Percentiles rank a stretch among this genome's conserved stretches.
Conservation (phyloP, 2,113 vertebrate species). For the Sorex fumeus region DNA sequence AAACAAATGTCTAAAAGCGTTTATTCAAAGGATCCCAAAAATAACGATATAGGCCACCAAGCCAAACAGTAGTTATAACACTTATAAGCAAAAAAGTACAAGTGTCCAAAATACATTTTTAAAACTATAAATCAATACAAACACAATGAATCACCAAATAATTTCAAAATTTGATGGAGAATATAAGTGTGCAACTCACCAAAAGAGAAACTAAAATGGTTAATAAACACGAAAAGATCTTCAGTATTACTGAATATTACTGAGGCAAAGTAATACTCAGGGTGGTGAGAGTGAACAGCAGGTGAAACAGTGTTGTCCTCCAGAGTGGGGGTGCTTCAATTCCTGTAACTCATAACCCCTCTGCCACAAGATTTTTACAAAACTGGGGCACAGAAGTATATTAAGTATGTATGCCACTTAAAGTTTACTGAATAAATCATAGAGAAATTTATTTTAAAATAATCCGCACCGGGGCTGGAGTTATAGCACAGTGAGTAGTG, state of each 20-base stretch:
- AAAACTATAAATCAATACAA: background rate
- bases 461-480: too few relatives aligned
- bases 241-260: background rate
- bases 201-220: background rate
- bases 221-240: background rate
- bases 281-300: too few relatives aligned
- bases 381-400: too few relatives aligned
- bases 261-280: too few relatives aligned
- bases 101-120: background rate
- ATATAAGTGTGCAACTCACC: background rate
- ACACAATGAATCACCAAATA: background rate
- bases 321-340: background rate
- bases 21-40: background rate
- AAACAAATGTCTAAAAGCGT: background rate
- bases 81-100: background rate
- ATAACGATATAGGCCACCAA: background rate
- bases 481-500: too few relatives aligned
- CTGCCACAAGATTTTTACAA: too few relatives aligned
- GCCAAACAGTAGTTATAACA: background rate
- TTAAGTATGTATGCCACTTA: too few relatives aligned
- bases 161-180: too few relatives aligned
- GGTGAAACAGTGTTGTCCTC: background rate
- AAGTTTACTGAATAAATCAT: too few relatives aligned
- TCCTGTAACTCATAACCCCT: too few relatives aligned
- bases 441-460: too few relatives aligned